Conservation (phyloP, 2,113 vertebrate species). For the Ploceus nigricollis region DNA sequence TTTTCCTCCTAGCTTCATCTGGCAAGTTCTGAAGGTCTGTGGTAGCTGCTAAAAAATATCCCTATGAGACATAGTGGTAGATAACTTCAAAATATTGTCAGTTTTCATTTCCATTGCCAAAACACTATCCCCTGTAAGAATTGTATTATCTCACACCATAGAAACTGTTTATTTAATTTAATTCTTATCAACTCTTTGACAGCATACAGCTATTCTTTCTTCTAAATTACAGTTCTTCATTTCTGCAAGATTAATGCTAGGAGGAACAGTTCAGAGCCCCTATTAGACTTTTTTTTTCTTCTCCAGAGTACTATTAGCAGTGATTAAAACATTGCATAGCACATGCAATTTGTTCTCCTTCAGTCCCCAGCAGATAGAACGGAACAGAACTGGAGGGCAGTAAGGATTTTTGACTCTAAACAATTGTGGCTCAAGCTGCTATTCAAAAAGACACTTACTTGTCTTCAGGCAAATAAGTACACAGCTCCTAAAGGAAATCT, state of each 20-base stretch:
- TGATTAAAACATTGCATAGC: neutral
- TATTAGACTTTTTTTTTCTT: neutral
- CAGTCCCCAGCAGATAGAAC: neutral
- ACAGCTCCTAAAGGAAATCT: neutral
- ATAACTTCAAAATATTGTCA: neutral
- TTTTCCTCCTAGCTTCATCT: neutral
- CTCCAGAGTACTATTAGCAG: neutral
- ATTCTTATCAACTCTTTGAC: neutral
- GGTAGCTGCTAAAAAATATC: neutral
- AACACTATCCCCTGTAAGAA: neutral
- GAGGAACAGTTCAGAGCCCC: neutral
- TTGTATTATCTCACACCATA: neutral
- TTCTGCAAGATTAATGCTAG: neutral
- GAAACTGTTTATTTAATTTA: neutral
- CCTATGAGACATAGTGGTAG: neutral
- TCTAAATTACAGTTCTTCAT: neutral
- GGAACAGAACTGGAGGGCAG: neutral
- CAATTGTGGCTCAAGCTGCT: neutral
- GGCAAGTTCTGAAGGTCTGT: neutral
- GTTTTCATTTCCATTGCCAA: neutral
- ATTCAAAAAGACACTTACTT: neutral
- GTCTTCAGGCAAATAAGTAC: neutral
- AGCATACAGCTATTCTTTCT: neutral
- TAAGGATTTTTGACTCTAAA: neutral
- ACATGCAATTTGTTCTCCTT: neutral